A percentile compares a stretch with the other conserved stretches of the same genome.
Conservation (phyloP, 2,113 vertebrate species). For the Argyrosomus japonicus region DNA sequence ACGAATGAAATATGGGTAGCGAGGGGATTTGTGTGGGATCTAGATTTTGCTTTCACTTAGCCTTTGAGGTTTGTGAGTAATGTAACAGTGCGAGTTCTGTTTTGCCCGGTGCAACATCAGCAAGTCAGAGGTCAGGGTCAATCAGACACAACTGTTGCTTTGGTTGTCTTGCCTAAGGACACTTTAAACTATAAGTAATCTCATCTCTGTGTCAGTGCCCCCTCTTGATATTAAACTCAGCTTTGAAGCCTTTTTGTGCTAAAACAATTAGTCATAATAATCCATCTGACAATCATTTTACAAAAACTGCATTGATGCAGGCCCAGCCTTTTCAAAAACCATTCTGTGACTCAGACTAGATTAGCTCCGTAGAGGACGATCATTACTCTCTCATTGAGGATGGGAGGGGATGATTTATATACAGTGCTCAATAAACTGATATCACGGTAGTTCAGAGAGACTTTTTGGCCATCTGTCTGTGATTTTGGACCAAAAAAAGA, state of each 20-base stretch:
- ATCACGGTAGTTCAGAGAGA: neutral
- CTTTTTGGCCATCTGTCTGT: neutral
- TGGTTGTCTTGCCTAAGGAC: neutral
- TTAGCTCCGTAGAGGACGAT: neutral
- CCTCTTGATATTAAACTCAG: neutral
- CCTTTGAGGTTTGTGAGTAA: slow-evolving; percentile 5
- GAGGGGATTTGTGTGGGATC: neutral
- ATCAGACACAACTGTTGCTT: neutral
- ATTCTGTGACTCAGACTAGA: neutral
- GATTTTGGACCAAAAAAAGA: neutral
- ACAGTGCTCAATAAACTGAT: neutral
- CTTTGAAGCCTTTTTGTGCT: neutral
- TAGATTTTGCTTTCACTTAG: neutral
- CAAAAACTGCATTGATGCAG: neutral
- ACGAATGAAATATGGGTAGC: neutral
- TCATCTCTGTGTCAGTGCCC: neutral
- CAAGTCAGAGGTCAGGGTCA: neutral
- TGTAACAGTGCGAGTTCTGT: neutral
- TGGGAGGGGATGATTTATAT: neutral
- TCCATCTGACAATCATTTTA: neutral
- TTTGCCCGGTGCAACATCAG: neutral
- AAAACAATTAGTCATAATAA: neutral
- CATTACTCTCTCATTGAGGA: neutral
- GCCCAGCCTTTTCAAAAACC: neutral
- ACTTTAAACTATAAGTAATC: neutral